phyloP scores from a whole-genome alignment of 2,797 vertebrate genomes.

The Natrix natrix region DNA sequence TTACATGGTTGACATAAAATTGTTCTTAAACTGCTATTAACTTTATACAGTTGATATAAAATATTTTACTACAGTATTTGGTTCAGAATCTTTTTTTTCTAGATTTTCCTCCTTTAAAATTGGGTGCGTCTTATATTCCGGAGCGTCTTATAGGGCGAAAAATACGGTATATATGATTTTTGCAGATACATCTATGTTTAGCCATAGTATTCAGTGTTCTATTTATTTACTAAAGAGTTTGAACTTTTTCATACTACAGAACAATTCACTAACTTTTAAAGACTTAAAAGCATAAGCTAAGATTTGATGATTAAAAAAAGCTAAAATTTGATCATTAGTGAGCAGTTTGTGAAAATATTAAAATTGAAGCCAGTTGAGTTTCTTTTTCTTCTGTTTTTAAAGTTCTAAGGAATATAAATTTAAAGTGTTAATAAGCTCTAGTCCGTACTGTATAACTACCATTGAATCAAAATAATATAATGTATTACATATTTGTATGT shows the following conservation, averaged over 20 bases:
- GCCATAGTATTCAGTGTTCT: background rate
- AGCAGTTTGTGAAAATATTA: background rate
- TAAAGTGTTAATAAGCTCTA: background rate
- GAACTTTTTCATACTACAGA: background rate
- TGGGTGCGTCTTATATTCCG: too few relatives aligned
- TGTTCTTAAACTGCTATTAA: too few relatives aligned
- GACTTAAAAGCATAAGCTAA: background rate
- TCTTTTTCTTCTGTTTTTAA: background rate
- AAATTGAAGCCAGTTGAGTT: background rate
- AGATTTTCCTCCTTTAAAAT: too few relatives aligned
- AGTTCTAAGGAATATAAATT: background rate
- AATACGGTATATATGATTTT: background rate
- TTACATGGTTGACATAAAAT: too few relatives aligned
- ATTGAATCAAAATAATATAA: background rate
- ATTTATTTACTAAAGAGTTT: background rate
- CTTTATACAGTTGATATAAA: too few relatives aligned
- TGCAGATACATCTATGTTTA: background rate
- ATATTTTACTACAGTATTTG: too few relatives aligned
- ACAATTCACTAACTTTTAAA: background rate
- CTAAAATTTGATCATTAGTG: background rate
- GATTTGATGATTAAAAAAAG: background rate
- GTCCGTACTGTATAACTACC: background rate
- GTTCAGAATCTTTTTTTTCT: too few relatives aligned
- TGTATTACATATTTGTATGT: background rate
- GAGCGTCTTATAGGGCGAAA: too few relatives aligned